Percentiles rank a stretch among this genome's conserved stretches.
Evolutionary conservation across 2,797 vertebrate species (phyloP).

Genomic region (Takifugu rubripes): DNA sequence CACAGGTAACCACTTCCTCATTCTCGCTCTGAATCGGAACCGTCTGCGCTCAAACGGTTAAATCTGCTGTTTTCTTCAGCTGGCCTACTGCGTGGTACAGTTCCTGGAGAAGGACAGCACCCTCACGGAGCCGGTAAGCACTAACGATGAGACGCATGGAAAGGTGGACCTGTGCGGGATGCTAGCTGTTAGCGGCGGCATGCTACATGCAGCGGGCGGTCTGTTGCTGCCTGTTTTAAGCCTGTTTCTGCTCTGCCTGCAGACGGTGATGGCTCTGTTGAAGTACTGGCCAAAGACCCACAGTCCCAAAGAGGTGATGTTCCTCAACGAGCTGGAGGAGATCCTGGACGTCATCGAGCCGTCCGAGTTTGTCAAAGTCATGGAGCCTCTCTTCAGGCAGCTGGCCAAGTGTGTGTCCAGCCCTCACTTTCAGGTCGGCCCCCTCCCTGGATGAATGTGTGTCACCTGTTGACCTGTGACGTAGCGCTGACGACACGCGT

Average conservation of each 20-base stretch:
- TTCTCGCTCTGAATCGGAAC: background rate
- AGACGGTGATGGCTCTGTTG: conserved; percentile 97
- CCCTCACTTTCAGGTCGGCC: conserved; percentile 93
- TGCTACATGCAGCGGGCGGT: background rate
- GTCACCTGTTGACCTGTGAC: background rate
- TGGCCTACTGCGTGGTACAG: conserved; percentile 98
- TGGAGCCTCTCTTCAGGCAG: conserved; percentile 98
- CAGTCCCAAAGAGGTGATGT: conserved; percentile 99
- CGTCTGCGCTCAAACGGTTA: background rate
- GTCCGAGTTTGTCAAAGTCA: conserved; percentile 97
- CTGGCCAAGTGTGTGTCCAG: conserved; percentile 97
- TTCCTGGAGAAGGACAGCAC: conserved; percentile 99
- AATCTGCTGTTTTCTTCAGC: conserved; percentile 61
- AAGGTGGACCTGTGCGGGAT: too few species aligned
- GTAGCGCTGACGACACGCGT: conserved; percentile 1
- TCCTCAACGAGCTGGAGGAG: conserved; percentile 96
- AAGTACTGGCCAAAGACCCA: conserved; percentile 99
- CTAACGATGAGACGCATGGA: too few species aligned
- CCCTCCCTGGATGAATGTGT: too few species aligned
- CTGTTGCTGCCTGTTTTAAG: background rate
- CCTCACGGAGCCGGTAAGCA: conserved; percentile 91
- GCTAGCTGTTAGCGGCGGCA: background rate
- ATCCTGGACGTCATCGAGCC: conserved; percentile 98
- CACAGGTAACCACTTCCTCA: conserved; percentile 79
- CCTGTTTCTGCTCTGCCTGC: background rate